Percentiles rank a stretch among this genome's conserved stretches.
Conservation (phyloP, 53 echinoderm and acorn worm species). For the Holothuria scabra region DNA sequence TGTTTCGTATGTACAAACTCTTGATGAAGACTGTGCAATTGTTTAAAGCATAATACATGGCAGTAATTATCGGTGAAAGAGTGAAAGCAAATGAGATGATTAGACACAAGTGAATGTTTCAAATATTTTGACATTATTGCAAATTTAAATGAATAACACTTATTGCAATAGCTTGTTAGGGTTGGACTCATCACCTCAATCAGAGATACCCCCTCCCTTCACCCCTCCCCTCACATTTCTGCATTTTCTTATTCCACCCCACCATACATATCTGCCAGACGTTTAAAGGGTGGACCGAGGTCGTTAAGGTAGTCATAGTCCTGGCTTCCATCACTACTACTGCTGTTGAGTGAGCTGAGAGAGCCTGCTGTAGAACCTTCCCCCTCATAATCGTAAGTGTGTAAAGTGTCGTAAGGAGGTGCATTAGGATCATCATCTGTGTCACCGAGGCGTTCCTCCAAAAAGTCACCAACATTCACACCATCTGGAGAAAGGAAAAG, state of each 20-base stretch:
- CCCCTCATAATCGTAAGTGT: conserved; percentile 85
- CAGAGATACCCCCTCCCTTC: too few relatives aligned
- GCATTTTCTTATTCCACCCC: not conserved
- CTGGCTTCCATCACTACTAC: conserved; percentile 73
- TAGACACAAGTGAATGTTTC: too few relatives aligned
- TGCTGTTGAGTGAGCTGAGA: conserved; percentile 96
- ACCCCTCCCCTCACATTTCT: too few relatives aligned
- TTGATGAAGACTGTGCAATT: too few relatives aligned
- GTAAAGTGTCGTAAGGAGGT: conserved; percentile 82
- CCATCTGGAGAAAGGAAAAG: conserved; percentile 49
- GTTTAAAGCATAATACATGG: too few relatives aligned
- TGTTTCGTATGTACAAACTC: too few relatives aligned
- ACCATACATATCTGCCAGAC: conserved; percentile 98
- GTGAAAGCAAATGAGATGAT: too few relatives aligned
- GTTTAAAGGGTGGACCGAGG: conserved; percentile 95
- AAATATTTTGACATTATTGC: too few relatives aligned
- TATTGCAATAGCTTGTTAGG: too few relatives aligned
- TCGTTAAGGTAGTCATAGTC: conserved; percentile 77
- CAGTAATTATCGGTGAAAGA: too few relatives aligned
- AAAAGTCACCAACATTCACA: conserved; percentile 93
- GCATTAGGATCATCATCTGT: conserved; percentile 83
- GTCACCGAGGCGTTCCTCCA: conserved; percentile 83
- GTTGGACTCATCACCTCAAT: too few relatives aligned
- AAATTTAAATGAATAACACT: too few relatives aligned
- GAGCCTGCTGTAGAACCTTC: conserved; percentile 89